Evolutionary conservation across 2,888 invertebrate species (phyloP).

Genomic region (Spodoptera exigua): DNA sequence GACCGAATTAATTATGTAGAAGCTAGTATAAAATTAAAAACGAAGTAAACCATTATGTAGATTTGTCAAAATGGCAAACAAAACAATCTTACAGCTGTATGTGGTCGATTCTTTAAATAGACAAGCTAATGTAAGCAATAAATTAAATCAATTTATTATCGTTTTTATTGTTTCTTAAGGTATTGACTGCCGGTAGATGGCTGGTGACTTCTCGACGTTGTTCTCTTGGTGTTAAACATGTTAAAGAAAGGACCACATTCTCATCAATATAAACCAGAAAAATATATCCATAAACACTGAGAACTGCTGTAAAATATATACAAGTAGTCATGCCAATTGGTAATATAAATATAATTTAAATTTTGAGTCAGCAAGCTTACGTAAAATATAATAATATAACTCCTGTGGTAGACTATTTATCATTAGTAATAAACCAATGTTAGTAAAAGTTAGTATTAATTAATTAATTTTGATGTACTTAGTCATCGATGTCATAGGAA

Average conservation of each 20-base stretch:
- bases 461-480: constrained; percentile 13
- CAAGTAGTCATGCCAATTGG: constrained; percentile 42
- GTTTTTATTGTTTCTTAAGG: constrained; percentile 1
- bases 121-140: background rate
- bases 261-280: constrained; percentile 5
- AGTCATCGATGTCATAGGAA: background rate
- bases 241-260: constrained; percentile 30
- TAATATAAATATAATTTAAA: constrained; percentile 1
- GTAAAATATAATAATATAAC: constrained; percentile 11
- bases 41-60: constrained; percentile 6
- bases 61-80: constrained; percentile 18
- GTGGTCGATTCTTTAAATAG: constrained; percentile 34
- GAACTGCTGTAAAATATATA: constrained; percentile 19
- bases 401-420: constrained; percentile 8
- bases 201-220: too few species aligned
- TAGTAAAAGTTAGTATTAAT: constrained; percentile 28
- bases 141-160: background rate
- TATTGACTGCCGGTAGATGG: too few species aligned
- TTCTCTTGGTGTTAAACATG: too few species aligned
- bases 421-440: constrained; percentile 14
- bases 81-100: constrained; percentile 12
- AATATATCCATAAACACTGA: constrained; percentile 10
- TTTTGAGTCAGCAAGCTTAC: constrained; percentile 18
- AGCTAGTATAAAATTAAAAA: constrained; percentile 30
- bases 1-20: constrained; percentile 34